Conservation (phyloP, 2,113 vertebrate genomes). For the Pampusana beccarii region DNA sequence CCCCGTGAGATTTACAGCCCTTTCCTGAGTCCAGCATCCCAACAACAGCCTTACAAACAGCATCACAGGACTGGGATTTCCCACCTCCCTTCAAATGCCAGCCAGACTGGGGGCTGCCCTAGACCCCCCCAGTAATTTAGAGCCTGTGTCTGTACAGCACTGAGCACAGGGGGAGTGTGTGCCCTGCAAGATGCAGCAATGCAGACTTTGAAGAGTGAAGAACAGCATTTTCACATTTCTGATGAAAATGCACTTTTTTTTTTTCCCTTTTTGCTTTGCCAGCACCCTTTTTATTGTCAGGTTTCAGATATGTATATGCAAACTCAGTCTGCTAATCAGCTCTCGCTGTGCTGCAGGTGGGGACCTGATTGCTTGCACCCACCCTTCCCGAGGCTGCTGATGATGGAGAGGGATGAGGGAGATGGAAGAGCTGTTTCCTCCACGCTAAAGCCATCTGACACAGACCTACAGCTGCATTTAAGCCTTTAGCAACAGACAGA, state of each 20-base stretch:
- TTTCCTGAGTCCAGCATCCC: neutral
- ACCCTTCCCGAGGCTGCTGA: neutral
- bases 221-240: neutral
- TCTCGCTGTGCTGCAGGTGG: accelerated
- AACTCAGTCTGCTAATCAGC: neutral
- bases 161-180: accelerated
- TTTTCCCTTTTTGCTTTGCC: neutral
- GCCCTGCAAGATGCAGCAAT: neutral
- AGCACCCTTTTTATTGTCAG: neutral
- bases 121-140: neutral
- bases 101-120: neutral
- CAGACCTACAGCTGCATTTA: neutral
- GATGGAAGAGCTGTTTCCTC: neutral
- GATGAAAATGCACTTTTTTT: neutral
- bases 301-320: neutral
- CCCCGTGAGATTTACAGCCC: neutral
- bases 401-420: neutral
- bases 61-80: neutral
- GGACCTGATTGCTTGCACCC: neutral
- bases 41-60: neutral
- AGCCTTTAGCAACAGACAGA: neutral
- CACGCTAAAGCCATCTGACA: neutral
- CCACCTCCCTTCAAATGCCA: neutral
- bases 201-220: neutral
- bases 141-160: neutral